Evolutionary conservation across 2,113 vertebrate genomes (phyloP).

Genomic region (Pungitius pungitius): DNA sequence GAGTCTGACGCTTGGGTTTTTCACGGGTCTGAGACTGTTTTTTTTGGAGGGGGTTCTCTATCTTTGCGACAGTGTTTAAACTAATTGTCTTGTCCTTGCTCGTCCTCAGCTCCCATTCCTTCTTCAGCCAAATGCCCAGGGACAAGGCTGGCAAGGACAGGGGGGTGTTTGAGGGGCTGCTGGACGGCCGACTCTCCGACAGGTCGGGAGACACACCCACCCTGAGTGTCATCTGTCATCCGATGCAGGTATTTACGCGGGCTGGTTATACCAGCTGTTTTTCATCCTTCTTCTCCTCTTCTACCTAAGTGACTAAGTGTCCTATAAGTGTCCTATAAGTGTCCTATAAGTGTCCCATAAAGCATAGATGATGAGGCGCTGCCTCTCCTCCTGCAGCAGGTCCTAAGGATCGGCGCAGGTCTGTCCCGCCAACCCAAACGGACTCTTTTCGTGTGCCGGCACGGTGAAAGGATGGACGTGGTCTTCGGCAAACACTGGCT

Average conservation of each 20-base stretch:
- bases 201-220: conserved; percentile 84
- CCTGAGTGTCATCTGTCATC: conserved; percentile 91
- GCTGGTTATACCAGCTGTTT: no score
- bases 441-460: conserved; percentile 94
- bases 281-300: background rate
- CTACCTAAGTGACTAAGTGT: background rate
- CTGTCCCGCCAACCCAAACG: conserved; percentile 87
- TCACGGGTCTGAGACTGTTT: conserved; percentile 81
- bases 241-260: conserved; percentile 90
- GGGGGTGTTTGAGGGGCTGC: conserved; percentile 80
- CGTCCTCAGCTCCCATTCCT: conserved; percentile 88
- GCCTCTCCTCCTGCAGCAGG: conserved; percentile 71
- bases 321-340: background rate
- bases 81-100: background rate
- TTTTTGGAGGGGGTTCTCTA: no score
- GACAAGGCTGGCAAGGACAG: conserved; percentile 74
- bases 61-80: no score
- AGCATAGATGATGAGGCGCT: no score
- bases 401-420: conserved; percentile 81
- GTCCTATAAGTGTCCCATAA: background rate
- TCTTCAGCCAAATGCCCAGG: conserved; percentile 83
- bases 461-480: conserved; percentile 96
- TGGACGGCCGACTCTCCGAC: conserved; percentile 87
- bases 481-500: conserved; percentile 98
- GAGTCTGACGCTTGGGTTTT: conserved; percentile 95